Evolutionary conservation across 2,797 vertebrate species (phyloP).

Genomic region (Chaetophractus vellerosus): DNA sequence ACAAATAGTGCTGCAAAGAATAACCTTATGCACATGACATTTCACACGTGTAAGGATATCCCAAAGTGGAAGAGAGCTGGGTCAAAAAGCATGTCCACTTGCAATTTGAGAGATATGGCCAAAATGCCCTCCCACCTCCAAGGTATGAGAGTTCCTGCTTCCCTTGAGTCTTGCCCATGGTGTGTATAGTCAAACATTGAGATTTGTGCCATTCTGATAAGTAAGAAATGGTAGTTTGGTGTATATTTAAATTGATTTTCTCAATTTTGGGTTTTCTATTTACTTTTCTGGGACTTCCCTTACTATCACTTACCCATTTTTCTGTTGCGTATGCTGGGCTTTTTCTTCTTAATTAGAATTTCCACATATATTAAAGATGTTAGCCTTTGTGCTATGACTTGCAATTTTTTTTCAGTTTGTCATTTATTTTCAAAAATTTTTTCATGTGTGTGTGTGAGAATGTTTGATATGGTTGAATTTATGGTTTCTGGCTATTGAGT

Average conservation of each 20-base stretch:
- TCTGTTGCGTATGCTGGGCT: neutral
- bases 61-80: neutral
- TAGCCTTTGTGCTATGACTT: neutral
- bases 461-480: neutral
- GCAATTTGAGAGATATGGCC: neutral
- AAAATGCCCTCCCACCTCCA: neutral
- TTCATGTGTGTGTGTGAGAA: neutral
- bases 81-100: neutral
- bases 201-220: neutral
- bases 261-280: neutral
- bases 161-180: neutral
- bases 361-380: neutral
- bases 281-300: neutral
- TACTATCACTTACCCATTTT: neutral
- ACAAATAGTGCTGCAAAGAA: too few relatives aligned
- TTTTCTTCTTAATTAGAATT: neutral
- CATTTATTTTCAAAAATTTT: neutral
- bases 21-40: too few relatives aligned
- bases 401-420: neutral
- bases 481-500: conserved; percentile 10
- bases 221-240: neutral
- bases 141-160: neutral
- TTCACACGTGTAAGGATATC: neutral
- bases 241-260: neutral
- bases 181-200: neutral